These are phyloP conservation scores for Hybognathus amarus DNA, from an alignment of 2,797 vertebrate species.

Conservation along the genomic window DNA sequence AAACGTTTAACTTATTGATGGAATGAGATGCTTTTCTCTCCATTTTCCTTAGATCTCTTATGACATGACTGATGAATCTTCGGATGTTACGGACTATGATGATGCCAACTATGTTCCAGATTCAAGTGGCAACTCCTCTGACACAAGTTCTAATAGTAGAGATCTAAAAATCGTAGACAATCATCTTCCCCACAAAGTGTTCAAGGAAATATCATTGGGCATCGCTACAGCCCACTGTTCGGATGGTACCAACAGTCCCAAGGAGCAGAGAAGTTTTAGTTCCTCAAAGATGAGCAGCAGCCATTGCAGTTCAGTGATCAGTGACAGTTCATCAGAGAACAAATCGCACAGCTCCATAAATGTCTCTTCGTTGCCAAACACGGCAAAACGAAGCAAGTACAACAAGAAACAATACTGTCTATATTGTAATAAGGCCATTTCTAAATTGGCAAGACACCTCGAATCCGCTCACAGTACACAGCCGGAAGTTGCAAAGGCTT, in stretches of 20 bases:
- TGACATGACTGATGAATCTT: background rate
- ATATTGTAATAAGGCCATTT: conserved; percentile 25
- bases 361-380: background rate
- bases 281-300: background rate
- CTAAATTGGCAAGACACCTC: conserved; percentile 39
- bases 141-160: no score
- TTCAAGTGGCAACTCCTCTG: no score
- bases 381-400: background rate
- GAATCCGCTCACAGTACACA: conserved; percentile 16
- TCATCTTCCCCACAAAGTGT: no score
- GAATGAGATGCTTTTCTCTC: no score
- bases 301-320: background rate
- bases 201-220: no score
- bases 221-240: no score
- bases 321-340: background rate
- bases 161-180: no score
- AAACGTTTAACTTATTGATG: no score
- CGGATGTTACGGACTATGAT: background rate
- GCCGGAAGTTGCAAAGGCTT: conserved; percentile 26
- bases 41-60: background rate
- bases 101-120: background rate
- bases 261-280: background rate
- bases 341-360: background rate
- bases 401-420: conserved; percentile 32
- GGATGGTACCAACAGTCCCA: background rate